Base-by-base conservation (phyloP, 1,140 invertebrate genomes). In the Lycorma delicatula region DNA sequence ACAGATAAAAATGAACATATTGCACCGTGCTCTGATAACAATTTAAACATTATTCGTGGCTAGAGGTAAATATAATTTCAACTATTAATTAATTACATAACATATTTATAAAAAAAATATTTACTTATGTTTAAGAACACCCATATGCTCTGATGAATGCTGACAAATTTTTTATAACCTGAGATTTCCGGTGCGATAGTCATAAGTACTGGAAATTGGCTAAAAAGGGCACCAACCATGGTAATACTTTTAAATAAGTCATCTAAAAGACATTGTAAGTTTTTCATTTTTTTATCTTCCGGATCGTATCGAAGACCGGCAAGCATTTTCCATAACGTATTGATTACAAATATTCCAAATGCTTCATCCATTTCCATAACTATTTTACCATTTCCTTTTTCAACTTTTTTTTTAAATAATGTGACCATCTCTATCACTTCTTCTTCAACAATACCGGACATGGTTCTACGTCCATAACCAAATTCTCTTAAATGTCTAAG, bases 261-360 rank as follows among this genome's bases (percentile, higher is more conserved):
- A 11, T 79, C 81, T 7, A 91, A 71, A 13, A 88, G 78, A 44
- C 71, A 71, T 70, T 89, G 82, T 0, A 91, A 70, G 20, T 81
- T 69, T 31, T 77, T 77, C 52, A 91, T 72, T 64, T 87, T n/a
- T n/a, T n/a, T n/a, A n/a, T n/a, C n/a, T n/a, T n/a, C n/a, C n/a
- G n/a, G n/a, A n/a, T n/a, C n/a, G n/a, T n/a, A n/a, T n/a, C n/a
- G n/a, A n/a, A n/a, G n/a, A 1, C 91, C 87, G 53, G 91, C 87
- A 72, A 93, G 81, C 83, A 94, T 89, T 51, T 77, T 81, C 87
- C 91, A 94, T 0, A 95, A 71, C 0, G 87, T 88, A 64, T 95
- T 96, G 11, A 93, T 70, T 27, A 91, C 83, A 56, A 85, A 83
- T 0, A 86, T 80, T 28, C 81, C 82, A 63, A 89, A 89, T 27